Evolutionary conservation across 1,140 invertebrate genomes (phyloP).

Genomic region (Lepidurus couesii): DNA sequence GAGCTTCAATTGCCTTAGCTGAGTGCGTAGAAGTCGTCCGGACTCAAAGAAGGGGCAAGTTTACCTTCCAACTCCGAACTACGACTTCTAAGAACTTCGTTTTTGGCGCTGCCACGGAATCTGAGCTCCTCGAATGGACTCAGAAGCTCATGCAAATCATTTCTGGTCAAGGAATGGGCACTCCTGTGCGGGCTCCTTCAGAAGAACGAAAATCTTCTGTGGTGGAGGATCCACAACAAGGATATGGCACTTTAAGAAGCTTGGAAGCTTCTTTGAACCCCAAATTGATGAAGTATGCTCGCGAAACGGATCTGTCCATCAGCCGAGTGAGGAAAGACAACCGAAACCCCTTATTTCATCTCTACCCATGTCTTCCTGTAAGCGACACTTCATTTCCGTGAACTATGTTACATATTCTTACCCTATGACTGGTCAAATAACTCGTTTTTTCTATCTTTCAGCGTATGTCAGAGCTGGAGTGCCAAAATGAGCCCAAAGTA

Average conservation of each 20-base stretch:
- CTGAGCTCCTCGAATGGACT: conserved; percentile 77
- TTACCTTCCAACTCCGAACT: conserved; percentile 82
- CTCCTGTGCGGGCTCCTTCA: neutral
- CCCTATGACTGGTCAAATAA: neutral
- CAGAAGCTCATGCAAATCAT: conserved; percentile 65
- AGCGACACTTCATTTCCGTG: conserved; percentile 39
- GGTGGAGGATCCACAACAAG: conserved; percentile 34
- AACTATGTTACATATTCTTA: neutral
- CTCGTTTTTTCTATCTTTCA: conserved; percentile 38
- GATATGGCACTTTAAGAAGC: conserved; percentile 69
- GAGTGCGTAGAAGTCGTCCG: conserved; percentile 76
- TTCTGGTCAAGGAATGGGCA: conserved; percentile 31
- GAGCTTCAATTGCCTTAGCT: conserved; percentile 87
- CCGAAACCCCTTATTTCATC: conserved; percentile 61
- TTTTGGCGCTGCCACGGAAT: conserved; percentile 77
- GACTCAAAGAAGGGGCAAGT: conserved; percentile 52
- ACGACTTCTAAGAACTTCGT: conserved; percentile 73
- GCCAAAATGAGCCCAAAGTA: conserved; percentile 44
- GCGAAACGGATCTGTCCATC: conserved; percentile 82
- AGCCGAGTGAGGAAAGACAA: conserved; percentile 69
- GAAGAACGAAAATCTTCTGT: conserved; percentile 29
- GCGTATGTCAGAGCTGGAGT: conserved; percentile 39
- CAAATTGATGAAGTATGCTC: conserved; percentile 77
- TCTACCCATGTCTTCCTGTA: conserved; percentile 59
- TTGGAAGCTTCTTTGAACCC: conserved; percentile 86